phyloP scores from a whole-genome alignment of 2,113 vertebrate genomes.

The Platichthys stellatus region DNA sequence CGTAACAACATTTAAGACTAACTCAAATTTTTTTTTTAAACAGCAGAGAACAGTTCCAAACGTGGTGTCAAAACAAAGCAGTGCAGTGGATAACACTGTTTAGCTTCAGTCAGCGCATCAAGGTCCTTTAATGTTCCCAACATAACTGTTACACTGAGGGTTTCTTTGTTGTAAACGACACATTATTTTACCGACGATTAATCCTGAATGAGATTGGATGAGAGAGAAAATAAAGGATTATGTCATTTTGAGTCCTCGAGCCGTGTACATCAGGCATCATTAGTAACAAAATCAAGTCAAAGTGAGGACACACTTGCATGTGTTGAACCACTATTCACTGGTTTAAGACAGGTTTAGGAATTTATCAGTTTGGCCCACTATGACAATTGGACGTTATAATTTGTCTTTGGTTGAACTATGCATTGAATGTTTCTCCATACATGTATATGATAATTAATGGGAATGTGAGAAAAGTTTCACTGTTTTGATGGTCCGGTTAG shows the following conservation, averaged over 20 bases:
- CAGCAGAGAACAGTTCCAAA: constrained; percentile 1
- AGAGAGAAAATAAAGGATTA: constrained; percentile 4
- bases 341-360: constrained; percentile 29
- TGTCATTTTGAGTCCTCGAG: constrained; percentile 15
- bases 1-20: not conserved
- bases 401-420: constrained; percentile 23
- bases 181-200: constrained; percentile 24
- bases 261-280: constrained; percentile 17
- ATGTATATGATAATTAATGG: not conserved
- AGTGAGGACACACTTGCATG: constrained; percentile 18
- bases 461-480: not conserved
- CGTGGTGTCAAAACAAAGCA: constrained; percentile 6
- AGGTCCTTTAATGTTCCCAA: constrained; percentile 7
- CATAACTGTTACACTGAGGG: constrained; percentile 2
- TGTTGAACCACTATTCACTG: constrained; percentile 29
- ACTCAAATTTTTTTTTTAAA: not conserved
- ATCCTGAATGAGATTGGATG: constrained; percentile 45
- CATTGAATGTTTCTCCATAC: not conserved
- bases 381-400: constrained; percentile 16
- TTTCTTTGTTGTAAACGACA: constrained; percentile 28
- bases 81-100: constrained; percentile 8
- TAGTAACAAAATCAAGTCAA: constrained; percentile 26
- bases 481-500: not conserved
- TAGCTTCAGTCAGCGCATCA: not conserved
- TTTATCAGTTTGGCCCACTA: not conserved